Base-by-base conservation (phyloP, 2,888 invertebrate genomes). In the Coleophora deauratella region DNA sequence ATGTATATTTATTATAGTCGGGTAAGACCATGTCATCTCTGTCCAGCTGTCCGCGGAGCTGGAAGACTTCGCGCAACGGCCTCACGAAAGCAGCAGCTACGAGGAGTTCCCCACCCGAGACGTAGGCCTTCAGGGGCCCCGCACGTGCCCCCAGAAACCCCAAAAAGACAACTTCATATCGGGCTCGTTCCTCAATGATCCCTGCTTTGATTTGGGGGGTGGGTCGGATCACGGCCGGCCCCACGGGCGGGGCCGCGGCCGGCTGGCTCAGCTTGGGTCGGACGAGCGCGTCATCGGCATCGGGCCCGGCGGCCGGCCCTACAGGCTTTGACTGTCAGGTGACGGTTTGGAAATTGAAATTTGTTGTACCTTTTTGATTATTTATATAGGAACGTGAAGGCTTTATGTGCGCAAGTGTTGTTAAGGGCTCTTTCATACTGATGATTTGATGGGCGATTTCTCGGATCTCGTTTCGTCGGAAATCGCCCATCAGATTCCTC, bases 31-130 rank as follows among this genome's bases (percentile, higher is more conserved):
- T n/a, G n/a, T n/a, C n/a, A n/a, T n/a, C n/a, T n/a, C n/a, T n/a
- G n/a, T 21, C 3, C 21, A 21, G 21, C 21, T 21, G 6, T 21
- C 21, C 3, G 21, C 21, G 6, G 21, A 21, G 21, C 6, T 21
- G 6, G 21, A 21, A 3, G 21, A 21, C 21, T 21, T 4, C 21
- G 21, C 33, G 37, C 32, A 34, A 35, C 35, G 33, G 13, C 14
- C 9, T 9, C 34, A 13, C 37, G 30, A 44, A 28, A 11, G n/a
- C 15, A 40, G 27, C 15, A 40, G 48, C 15, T 50, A 38, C 40
- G 55, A 53, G 8, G 54, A 55, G 27, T 44, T 33, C 27, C 59
- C 58, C 8, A 58, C 56, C 0, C 50, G 51, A 13, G 62, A 57
- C 35, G 11, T 46, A 4, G 52, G 48, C 1, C 28, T 44, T 31